Conservation (phyloP, 2,113 vertebrate species). For the Lamprotornis superbus region DNA sequence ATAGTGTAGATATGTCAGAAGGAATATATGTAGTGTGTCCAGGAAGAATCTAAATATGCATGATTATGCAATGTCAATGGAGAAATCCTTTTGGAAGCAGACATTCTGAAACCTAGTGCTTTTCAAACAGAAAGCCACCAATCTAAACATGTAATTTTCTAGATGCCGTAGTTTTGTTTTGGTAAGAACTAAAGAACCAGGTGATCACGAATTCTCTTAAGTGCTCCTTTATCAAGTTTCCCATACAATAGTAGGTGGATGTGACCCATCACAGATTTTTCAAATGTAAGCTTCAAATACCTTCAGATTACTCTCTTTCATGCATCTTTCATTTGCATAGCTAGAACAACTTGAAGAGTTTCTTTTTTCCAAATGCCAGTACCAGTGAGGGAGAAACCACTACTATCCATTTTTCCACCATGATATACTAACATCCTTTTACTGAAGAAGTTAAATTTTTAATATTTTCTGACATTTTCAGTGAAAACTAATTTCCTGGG, state of each 20-base stretch:
- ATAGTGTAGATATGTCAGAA: neutral
- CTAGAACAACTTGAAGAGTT: neutral
- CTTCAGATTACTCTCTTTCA: neutral
- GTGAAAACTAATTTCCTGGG: neutral
- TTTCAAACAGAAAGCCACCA: neutral
- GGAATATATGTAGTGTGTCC: neutral
- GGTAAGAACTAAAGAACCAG: neutral
- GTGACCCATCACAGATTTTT: neutral
- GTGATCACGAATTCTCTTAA: neutral
- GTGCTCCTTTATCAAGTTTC: neutral
- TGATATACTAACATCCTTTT: neutral
- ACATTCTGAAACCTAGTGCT: neutral
- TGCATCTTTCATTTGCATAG: neutral
- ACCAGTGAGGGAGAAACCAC: rapidly evolving
- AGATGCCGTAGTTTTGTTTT: neutral
- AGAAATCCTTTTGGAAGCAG: neutral
- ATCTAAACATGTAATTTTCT: neutral
- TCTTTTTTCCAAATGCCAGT: neutral
- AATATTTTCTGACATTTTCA: neutral
- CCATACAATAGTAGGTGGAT: neutral
- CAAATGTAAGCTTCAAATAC: neutral
- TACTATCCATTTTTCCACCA: neutral
- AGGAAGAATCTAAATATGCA: neutral
- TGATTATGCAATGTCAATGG: neutral
- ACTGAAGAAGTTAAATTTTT: neutral